Conservation (phyloP, 2,888 invertebrate genomes). For the Stramonita haemastoma region DNA sequence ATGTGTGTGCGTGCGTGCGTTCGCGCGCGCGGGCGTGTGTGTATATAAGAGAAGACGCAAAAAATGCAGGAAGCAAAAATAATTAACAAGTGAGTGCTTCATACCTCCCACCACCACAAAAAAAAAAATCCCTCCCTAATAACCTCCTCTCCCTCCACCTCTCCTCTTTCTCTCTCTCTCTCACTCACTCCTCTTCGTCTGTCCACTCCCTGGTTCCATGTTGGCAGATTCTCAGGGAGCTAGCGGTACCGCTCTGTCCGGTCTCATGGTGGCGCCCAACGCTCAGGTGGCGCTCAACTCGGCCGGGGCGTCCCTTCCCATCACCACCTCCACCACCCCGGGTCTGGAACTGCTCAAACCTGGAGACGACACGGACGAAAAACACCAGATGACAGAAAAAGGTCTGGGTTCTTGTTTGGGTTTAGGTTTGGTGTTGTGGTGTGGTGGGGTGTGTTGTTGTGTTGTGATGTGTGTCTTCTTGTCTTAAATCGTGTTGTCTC, state of each 20-base stretch:
- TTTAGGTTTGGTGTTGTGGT: neutral
- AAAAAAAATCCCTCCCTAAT: neutral
- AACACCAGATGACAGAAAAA: constrained; percentile 18
- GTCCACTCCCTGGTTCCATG: neutral
- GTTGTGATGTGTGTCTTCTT: neutral
- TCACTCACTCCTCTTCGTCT: neutral
- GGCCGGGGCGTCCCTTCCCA: constrained; percentile 48
- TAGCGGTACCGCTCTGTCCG: constrained; percentile 62
- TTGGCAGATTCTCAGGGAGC: constrained; percentile 57
- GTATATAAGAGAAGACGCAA: neutral
- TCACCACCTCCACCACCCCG: constrained; percentile 1
- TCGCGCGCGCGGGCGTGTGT: neutral
- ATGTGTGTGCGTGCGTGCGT: constrained; percentile 27
- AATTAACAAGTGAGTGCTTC: no score
- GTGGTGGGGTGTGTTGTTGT: neutral
- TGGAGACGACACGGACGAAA: constrained; percentile 38
- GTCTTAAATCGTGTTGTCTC: no score
- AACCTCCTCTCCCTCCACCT: neutral
- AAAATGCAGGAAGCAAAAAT: no score
- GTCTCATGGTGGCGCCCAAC: constrained; percentile 66
- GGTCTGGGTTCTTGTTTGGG: neutral
- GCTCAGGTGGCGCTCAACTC: constrained; percentile 58
- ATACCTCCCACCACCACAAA: no score
- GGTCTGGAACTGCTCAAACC: constrained; percentile 16
- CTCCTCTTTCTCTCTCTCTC: neutral